These are phyloP conservation scores for Zingel zingel DNA, from an alignment of 2,113 vertebrate genomes.

Conservation along the genomic window DNA sequence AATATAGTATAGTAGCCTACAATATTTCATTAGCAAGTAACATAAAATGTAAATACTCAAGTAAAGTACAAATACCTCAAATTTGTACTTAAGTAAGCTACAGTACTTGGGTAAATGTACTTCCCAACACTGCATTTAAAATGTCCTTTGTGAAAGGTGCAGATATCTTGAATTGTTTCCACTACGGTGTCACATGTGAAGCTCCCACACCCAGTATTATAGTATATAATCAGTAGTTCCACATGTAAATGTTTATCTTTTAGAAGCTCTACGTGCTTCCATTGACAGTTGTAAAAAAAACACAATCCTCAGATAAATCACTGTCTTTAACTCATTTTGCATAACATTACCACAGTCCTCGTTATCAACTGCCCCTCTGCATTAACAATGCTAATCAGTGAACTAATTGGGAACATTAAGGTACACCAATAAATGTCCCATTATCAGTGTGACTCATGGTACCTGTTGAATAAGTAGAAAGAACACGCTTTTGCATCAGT, in stretches of 20 bases:
- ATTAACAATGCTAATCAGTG: slow-evolving; percentile 38
- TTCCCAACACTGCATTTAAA: neutral
- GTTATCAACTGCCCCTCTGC: neutral
- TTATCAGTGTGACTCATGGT: slow-evolving; percentile 13
- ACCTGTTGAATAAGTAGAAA: slow-evolving; percentile 24
- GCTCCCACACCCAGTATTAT: no score
- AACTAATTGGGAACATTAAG: slow-evolving; percentile 33
- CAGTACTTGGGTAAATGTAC: neutral
- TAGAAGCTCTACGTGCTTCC: neutral
- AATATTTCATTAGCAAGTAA: neutral
- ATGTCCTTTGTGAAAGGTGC: no score
- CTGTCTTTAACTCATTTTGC: neutral
- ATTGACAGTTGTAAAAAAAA: neutral
- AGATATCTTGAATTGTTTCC: no score
- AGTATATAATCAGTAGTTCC: neutral
- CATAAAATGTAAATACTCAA: neutral
- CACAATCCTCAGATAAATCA: neutral
- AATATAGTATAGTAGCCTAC: no score
- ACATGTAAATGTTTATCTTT: neutral
- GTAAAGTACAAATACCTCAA: neutral
- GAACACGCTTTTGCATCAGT: neutral
- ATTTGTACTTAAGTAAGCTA: neutral
- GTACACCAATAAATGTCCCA: slow-evolving; percentile 34
- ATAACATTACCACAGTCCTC: neutral
- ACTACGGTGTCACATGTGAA: no score